These are phyloP conservation scores for Odontomachus brunneus DNA, from an alignment of 1,140 invertebrate genomes.

Conservation along the genomic window DNA sequence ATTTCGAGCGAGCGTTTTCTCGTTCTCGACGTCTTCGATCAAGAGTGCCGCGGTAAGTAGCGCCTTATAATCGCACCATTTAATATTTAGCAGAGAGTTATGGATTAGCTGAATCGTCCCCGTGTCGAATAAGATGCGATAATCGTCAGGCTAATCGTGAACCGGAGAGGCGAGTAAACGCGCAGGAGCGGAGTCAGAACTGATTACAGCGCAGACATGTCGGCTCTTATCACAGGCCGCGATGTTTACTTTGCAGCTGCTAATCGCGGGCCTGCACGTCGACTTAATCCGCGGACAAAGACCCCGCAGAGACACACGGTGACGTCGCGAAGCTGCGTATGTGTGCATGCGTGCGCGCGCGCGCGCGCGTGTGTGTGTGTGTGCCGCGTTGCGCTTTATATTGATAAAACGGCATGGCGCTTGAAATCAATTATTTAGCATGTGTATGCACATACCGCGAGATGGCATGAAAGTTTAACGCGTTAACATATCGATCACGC, in stretches of 20 bases:
- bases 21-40: no score
- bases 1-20: no score
- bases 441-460: not conserved
- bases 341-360: not conserved
- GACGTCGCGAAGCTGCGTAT: no score
- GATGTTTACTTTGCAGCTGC: slow-evolving; percentile 40
- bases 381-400: not conserved
- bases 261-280: slow-evolving; percentile 38
- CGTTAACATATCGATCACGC: not conserved
- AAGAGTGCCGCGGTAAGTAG: no score
- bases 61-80: no score
- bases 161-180: not conserved
- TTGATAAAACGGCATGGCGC: not conserved
- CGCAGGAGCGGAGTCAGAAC: not conserved
- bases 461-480: slow-evolving; percentile 6
- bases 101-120: no score
- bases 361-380: no score
- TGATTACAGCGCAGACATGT: slow-evolving; percentile 14
- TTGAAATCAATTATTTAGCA: slow-evolving; percentile 33
- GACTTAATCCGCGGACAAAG: slow-evolving; percentile 28
- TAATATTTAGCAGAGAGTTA: no score
- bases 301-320: not conserved
- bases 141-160: not conserved
- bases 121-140: no score
- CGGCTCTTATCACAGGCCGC: not conserved